A percentile compares a stretch with the other conserved stretches of the same genome.
These are phyloP conservation scores for Cotesia chilonis DNA, from an alignment of 1,140 invertebrate species.

Conservation along the genomic window DNA sequence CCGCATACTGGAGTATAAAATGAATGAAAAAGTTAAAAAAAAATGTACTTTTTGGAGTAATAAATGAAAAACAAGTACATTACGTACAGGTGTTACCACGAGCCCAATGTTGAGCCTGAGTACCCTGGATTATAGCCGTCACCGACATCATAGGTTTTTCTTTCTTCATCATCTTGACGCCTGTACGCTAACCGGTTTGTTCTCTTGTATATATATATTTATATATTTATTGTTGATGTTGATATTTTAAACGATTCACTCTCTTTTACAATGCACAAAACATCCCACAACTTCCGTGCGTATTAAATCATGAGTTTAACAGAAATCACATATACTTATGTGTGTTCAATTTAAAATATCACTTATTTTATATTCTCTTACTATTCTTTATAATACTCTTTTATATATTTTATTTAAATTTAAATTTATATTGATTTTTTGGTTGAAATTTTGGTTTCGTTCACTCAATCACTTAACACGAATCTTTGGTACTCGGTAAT, in stretches of 20 bases:
- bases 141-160: slow-evolving; percentile 86
- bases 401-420: not conserved
- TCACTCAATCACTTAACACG: slow-evolving; percentile 12
- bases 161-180: slow-evolving; percentile 77
- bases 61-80: not conserved
- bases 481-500: slow-evolving; percentile 14
- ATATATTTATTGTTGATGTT: not conserved
- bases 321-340: too few species aligned
- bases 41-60: too few species aligned
- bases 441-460: slow-evolving; percentile 22
- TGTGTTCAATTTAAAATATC: too few species aligned
- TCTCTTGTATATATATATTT: not conserved
- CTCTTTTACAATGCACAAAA: slow-evolving; percentile 19
- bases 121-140: slow-evolving; percentile 78
- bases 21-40: too few species aligned
- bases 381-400: not conserved
- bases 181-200: slow-evolving; percentile 6
- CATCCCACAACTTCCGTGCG: not conserved
- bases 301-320: not conserved
- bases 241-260: slow-evolving; percentile 8
- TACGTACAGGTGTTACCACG: slow-evolving; percentile 65
- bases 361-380: not conserved
- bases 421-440: not conserved
- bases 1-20: too few species aligned
- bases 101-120: slow-evolving; percentile 70